Evolutionary conservation across 2,888 invertebrate species (phyloP).

Genomic region (Reticulitermes lucifugus): DNA sequence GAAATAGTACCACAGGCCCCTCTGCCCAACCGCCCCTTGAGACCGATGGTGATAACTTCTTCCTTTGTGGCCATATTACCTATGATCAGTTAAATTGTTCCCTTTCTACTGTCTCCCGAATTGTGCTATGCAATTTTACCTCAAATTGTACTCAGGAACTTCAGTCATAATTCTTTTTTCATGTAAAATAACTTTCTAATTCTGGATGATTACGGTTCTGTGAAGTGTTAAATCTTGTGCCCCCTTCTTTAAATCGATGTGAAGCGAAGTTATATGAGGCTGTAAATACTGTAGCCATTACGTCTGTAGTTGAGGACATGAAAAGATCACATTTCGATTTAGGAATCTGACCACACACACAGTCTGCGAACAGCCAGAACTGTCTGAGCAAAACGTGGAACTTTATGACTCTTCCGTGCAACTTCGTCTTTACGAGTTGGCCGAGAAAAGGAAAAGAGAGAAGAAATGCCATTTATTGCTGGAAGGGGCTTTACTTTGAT

Average conservation of each 20-base stretch:
- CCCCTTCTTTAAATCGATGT: not conserved
- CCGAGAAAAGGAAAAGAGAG: not conserved
- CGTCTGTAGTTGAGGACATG: constrained; percentile 6
- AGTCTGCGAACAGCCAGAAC: not conserved
- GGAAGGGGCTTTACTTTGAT: not conserved
- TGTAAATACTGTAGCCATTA: not conserved
- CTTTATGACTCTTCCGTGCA: not conserved
- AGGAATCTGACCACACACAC: constrained; percentile 18
- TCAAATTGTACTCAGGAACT: not conserved
- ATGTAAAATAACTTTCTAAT: constrained; percentile 1
- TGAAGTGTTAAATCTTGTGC: not conserved
- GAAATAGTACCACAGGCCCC: too few relatives aligned
- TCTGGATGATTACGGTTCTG: not conserved
- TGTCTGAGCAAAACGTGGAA: not conserved
- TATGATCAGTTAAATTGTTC: not conserved
- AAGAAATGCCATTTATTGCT: not conserved
- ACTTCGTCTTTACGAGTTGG: not conserved
- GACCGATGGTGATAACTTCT: too few relatives aligned
- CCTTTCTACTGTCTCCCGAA: not conserved
- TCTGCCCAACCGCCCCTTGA: too few relatives aligned
- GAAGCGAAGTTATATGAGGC: not conserved
- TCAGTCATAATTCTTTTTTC: not conserved
- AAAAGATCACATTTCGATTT: constrained; percentile 16
- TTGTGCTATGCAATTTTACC: not conserved
- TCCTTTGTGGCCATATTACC: too few relatives aligned